Percentiles rank a stretch among this genome's conserved stretches.
Conservation (phyloP, 1,140 invertebrate species). For the Aethina tumida region DNA sequence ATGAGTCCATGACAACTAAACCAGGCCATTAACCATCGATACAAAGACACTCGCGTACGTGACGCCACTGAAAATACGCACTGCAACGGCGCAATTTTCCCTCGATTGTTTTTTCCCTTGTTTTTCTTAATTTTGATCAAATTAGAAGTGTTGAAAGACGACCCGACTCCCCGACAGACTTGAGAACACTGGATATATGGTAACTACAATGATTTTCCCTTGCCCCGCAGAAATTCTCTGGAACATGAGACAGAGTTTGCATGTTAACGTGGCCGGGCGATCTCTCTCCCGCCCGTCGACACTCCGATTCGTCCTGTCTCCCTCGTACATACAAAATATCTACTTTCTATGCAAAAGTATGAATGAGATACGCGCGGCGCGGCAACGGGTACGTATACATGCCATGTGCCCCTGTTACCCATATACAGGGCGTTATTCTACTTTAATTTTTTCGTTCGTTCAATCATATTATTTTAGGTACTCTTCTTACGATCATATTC, state of each 20-base stretch:
- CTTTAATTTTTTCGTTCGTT: too few species aligned
- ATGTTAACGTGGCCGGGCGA: slow-evolving; percentile 40
- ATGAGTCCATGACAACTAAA: too few species aligned
- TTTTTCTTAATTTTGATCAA: slow-evolving; percentile 9
- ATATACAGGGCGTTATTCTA: too few species aligned
- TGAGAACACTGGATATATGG: slow-evolving; percentile 39
- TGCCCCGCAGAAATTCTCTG: slow-evolving; percentile 42
- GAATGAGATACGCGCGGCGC: slow-evolving; percentile 38
- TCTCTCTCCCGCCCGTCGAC: slow-evolving; percentile 34
- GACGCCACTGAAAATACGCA: too few species aligned
- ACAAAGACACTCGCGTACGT: too few species aligned
- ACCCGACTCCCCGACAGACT: slow-evolving; percentile 33
- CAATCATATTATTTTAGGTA: too few species aligned
- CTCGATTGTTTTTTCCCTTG: slow-evolving; percentile 4
- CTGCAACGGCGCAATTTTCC: not conserved
- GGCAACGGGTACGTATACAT: slow-evolving; percentile 33
- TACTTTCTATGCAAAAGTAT: slow-evolving; percentile 41
- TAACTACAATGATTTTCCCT: slow-evolving; percentile 34
- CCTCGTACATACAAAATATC: slow-evolving; percentile 40
- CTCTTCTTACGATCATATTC: too few species aligned
- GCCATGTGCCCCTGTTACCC: slow-evolving; percentile 24
- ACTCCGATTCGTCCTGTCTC: slow-evolving; percentile 28
- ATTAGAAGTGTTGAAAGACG: too few species aligned
- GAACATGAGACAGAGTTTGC: slow-evolving; percentile 41
- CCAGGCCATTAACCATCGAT: too few species aligned